A percentile compares a stretch with the other conserved stretches of the same genome.
phyloP scores from a whole-genome alignment of 2,888 invertebrate species.

The Calameuta filiformis region DNA sequence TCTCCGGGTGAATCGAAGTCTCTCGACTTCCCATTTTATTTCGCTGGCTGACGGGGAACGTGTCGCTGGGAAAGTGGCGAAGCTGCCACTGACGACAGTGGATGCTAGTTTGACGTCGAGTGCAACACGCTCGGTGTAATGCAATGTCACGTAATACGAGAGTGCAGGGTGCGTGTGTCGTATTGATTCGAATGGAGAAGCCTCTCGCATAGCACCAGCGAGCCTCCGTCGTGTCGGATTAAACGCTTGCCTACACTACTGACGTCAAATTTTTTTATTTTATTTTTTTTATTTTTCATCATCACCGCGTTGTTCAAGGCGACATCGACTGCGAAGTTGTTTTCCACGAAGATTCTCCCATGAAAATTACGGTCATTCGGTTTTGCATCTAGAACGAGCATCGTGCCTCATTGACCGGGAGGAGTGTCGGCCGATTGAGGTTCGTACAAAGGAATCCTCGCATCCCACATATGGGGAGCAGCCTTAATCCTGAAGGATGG shows the following conservation, averaged over 20 bases:
- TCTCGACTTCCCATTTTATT: background rate
- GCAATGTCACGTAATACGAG: slow-evolving; percentile 22
- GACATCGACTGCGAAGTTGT: background rate
- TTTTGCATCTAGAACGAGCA: background rate
- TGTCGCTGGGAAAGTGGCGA: too few species aligned
- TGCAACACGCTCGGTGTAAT: slow-evolving; percentile 26
- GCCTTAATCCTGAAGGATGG: slow-evolving; percentile 25
- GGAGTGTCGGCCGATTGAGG: background rate
- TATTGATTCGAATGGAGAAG: slow-evolving; percentile 62
- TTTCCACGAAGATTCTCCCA: background rate
- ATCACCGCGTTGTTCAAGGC: background rate
- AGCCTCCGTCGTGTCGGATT: slow-evolving; percentile 51
- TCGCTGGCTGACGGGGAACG: background rate
- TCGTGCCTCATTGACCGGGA: background rate
- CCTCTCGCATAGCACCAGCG: slow-evolving; percentile 49
- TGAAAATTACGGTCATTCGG: background rate
- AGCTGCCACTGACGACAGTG: slow-evolving; percentile 3
- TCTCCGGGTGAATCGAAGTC: slow-evolving; percentile 4
- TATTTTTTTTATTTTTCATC: slow-evolving; percentile 11
- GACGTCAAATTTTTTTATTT: slow-evolving; percentile 29
- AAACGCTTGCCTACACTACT: slow-evolving; percentile 47
- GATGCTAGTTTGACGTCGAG: slow-evolving; percentile 15
- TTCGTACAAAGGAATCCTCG: background rate
- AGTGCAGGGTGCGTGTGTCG: slow-evolving; percentile 46
- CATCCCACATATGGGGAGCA: background rate